Base-by-base conservation (phyloP, 2,797 vertebrate species). In the Parauchenoglanis punctatus region DNA sequence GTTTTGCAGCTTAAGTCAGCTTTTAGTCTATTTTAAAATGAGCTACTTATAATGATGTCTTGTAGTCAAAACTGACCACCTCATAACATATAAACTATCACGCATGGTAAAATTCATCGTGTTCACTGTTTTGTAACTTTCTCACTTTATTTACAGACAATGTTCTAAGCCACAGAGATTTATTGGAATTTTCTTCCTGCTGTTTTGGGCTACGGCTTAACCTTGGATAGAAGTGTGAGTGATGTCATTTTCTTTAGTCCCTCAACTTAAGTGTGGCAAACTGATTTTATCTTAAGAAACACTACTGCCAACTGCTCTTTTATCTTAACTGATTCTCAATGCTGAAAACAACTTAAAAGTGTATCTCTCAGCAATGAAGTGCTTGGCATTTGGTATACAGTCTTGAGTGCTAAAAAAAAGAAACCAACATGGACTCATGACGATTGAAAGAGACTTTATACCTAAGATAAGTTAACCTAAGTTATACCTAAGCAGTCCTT, bases 271-370 rank as follows among this genome's bases (percentile, higher is more conserved):
- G 81, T 67, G 77, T 85, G 82, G 84, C 35, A 67, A 83, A 81
- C 72, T 58, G 52, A 86, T 86, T 87, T 82, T 18, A 54, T 86
- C 75, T 86, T 44, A 86, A 82, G 88, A 81, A 82, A 81, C 18
- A 86, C 83, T 83, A 67, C 52, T 82, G 68, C 81, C 3, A 67
- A 84, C 67, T 23, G n/a, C 86, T 86, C 54, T 84, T 85, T 81
- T 77, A 81, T 89, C 87, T 87, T 84, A 86, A 90, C 86, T 90
- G 81, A 81, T 87, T 89, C 61, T 52, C 75, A 84, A 75, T 84
- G 75, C 82, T 81, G 52, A 84, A 73, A 86, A 61, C 54, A 75
- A 65, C 54, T 83, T 56, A 82, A 44, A 83, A 76, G 59, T 61
- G 11, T 52, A 11, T 49, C 13, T 28, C 4, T 31, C 40, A 70